phyloP scores from a whole-genome alignment of 2,888 invertebrate species.

The Eledona agricola region DNA sequence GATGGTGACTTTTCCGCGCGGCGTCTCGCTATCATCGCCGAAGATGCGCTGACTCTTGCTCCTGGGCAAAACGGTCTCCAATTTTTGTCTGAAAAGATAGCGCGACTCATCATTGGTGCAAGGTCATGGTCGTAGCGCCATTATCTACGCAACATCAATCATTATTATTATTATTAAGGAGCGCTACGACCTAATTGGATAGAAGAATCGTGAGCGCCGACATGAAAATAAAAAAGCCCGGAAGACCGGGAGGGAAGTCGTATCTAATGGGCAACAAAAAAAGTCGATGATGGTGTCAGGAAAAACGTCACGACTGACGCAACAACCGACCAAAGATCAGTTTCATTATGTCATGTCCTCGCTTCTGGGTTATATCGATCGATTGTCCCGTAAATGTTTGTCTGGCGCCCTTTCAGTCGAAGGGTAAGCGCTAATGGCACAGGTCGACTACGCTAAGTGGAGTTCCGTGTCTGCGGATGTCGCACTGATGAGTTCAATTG shows the following conservation, averaged over 20 bases:
- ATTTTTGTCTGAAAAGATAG: constrained; percentile 51
- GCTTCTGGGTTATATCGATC: constrained; percentile 21
- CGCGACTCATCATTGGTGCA: constrained; percentile 8
- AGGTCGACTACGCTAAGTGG: constrained; percentile 9
- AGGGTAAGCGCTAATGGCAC: constrained; percentile 18
- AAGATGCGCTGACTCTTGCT: constrained; percentile 54
- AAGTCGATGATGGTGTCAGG: constrained; percentile 14
- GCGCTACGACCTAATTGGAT: too few relatives aligned
- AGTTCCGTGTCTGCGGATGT: constrained; percentile 8
- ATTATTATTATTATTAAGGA: too few relatives aligned
- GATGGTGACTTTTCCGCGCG: constrained; percentile 36
- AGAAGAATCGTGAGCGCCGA: constrained; percentile 10
- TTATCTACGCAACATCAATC: too few relatives aligned
- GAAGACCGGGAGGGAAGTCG: constrained; percentile 19
- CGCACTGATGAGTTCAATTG: too few relatives aligned
- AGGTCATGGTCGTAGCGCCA: constrained; percentile 23
- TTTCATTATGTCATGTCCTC: constrained; percentile 11
- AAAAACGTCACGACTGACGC: constrained; percentile 32
- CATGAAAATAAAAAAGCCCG: constrained; percentile 15
- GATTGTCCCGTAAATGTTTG: constrained; percentile 30
- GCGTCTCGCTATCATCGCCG: constrained; percentile 28
- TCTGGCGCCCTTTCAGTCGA: constrained; percentile 28
- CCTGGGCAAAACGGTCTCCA: constrained; percentile 54
- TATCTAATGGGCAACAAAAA: constrained; percentile 33
- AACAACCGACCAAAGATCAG: constrained; percentile 14